These are phyloP conservation scores for Heliconius cydno DNA, from an alignment of 2,888 invertebrate species.

Conservation along the genomic window DNA sequence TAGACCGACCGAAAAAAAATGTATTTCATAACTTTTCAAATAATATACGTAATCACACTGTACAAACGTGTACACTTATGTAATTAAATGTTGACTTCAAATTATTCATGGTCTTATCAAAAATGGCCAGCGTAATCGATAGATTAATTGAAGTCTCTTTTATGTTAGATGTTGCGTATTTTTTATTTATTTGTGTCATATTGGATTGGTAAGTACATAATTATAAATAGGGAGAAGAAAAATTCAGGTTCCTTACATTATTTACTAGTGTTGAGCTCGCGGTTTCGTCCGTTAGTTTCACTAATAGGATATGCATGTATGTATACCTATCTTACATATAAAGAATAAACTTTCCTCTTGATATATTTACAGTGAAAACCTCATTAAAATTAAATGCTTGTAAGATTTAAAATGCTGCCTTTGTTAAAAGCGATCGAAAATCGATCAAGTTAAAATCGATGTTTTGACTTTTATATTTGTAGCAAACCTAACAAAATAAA, in stretches of 20 bases:
- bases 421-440: too few species aligned
- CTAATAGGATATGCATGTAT: too few species aligned
- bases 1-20: not conserved
- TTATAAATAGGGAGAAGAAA: not conserved
- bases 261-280: not conserved
- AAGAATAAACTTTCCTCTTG: too few species aligned
- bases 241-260: not conserved
- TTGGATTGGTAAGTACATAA: not conserved
- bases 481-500: too few species aligned
- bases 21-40: not conserved
- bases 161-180: not conserved
- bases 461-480: too few species aligned
- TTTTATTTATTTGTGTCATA: not conserved
- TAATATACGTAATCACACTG: not conserved
- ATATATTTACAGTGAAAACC: not conserved
- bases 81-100: slow-evolving; percentile 10
- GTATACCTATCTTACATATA: too few species aligned
- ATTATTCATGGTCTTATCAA: slow-evolving; percentile 8
- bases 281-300: not conserved
- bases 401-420: too few species aligned
- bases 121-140: slow-evolving; percentile 3
- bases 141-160: slow-evolving; percentile 6
- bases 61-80: slow-evolving; percentile 11
- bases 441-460: too few species aligned
- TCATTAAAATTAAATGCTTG: not conserved